Evolutionary conservation across 2,888 invertebrate genomes (phyloP), one percentile per base, ranked within the genome.

Genomic region (Agriopis marginaria): DNA sequence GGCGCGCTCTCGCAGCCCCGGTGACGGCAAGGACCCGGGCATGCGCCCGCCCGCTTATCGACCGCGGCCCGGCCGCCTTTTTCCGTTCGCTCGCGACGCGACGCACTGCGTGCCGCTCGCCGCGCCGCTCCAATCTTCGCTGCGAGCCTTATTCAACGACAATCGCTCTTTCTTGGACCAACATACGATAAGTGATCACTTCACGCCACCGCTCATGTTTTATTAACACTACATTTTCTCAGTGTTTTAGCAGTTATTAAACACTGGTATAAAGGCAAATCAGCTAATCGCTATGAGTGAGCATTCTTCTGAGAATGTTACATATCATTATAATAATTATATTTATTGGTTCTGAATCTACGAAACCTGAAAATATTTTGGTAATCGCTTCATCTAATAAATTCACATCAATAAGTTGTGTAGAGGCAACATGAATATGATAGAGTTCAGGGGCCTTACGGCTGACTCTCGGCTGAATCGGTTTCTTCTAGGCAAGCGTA

Each of bases 1-100:
- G 87, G 78, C 86, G 68, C 80, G 77, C 75, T 82, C 81, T 79
- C 76, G 70, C 77, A 77, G 78, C 77, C 81, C 78, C 83, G 77
- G 76, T 74, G 81, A 80, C 84, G 80, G 80, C 81, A 77, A 79
- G 73, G 78, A 65, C 81, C 81, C 87, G 86, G 90, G 91, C 91
- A 78, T 89, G 91, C 91, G 91, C 90, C 77, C 80, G 66, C 47
- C 49, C 69, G 78, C 71, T 85, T 88, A 91, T 91, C 91, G 92
- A 91, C 91, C 91, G 90, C 81, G 78, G 72, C 84, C 86, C 83
- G 58, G 51, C 23, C 32, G 51, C 51, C 51, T 32, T 7, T 14
- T 40, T 54, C 53, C 53, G 53, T 39, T 40, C 32, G 54, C 23
- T 51, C 23, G 23, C 6, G 14, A 9, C 50, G 32, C 32, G 12